A percentile compares a stretch with the other conserved stretches of the same genome.
Conservation (phyloP, 64 coral and sea anemone species). For the Stichodactyla helianthus region DNA sequence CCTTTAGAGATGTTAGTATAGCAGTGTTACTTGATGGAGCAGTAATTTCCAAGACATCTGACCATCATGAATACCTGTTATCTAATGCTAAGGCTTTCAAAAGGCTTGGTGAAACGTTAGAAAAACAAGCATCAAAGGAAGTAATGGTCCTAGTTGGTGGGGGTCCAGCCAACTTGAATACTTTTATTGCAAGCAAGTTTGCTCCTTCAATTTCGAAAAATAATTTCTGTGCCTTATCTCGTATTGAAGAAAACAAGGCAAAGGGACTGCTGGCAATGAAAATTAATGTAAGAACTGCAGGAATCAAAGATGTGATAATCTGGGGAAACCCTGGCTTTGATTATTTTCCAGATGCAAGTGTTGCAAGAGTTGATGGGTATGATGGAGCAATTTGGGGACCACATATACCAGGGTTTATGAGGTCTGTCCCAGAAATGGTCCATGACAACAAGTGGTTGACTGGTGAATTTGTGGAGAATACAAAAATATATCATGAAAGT, state of each 20-base stretch:
- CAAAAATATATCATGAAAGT: slow-evolving; percentile 57
- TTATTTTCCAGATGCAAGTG: slow-evolving; percentile 51
- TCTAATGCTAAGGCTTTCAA: slow-evolving; percentile 71
- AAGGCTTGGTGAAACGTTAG: slow-evolving; percentile 66
- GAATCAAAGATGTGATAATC: slow-evolving; percentile 85
- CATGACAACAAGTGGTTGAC: slow-evolving; percentile 93
- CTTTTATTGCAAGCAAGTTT: slow-evolving; percentile 69
- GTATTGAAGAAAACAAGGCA: slow-evolving; percentile 80
- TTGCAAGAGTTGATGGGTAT: slow-evolving; percentile 81
- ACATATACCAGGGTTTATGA: slow-evolving; percentile 79
- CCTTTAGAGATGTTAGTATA: slow-evolving; percentile 70
- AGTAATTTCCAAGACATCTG: not conserved
- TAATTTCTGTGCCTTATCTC: slow-evolving; percentile 74
- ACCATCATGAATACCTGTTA: slow-evolving; percentile 55
- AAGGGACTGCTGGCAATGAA: slow-evolving; percentile 81
- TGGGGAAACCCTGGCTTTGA: slow-evolving; percentile 80
- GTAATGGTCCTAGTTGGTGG: slow-evolving; percentile 81
- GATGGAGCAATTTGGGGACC: slow-evolving; percentile 99
- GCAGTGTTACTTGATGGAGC: slow-evolving; percentile 63
- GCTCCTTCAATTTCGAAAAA: slow-evolving; percentile 80
- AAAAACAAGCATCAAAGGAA: slow-evolving; percentile 72
- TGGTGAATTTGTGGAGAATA: slow-evolving; percentile 67
- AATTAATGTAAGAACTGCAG: slow-evolving; percentile 80
- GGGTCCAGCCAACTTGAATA: slow-evolving; percentile 58
- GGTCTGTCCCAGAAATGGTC: slow-evolving; percentile 89